A percentile compares a stretch with the other conserved stretches of the same genome.
phyloP scores from a whole-genome alignment of 2,888 invertebrate species.

The Mythimna ferrago region DNA sequence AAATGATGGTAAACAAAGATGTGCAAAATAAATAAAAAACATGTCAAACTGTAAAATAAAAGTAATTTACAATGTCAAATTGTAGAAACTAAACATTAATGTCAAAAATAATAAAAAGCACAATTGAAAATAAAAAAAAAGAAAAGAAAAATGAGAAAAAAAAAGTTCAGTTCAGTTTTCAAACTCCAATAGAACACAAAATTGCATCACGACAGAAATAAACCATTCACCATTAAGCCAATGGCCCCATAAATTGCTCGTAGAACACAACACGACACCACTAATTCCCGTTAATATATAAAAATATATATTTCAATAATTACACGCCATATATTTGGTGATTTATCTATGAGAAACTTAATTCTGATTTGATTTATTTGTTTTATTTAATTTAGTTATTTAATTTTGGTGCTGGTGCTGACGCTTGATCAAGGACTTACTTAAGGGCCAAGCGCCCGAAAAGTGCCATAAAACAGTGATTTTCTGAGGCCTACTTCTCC shows the following conservation, averaged over 20 bases:
- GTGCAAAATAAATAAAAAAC: too few relatives aligned
- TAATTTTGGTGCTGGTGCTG: slow-evolving; percentile 1
- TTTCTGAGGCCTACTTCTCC: too few relatives aligned
- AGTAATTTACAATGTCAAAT: too few relatives aligned
- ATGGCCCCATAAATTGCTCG: slow-evolving; percentile 58
- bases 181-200: slow-evolving; percentile 1
- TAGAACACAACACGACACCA: slow-evolving; percentile 57
- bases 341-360: slow-evolving; percentile 48
- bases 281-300: slow-evolving; percentile 58
- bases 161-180: too few relatives aligned
- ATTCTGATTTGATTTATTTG: slow-evolving; percentile 45
- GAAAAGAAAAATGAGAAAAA: too few relatives aligned
- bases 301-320: slow-evolving; percentile 62
- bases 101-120: too few relatives aligned
- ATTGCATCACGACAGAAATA: slow-evolving; percentile 46
- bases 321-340: slow-evolving; percentile 49
- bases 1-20: too few relatives aligned
- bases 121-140: too few relatives aligned
- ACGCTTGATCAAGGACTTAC: neutral
- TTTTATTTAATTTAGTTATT: slow-evolving; percentile 10
- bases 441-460: too few relatives aligned
- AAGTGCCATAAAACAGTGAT: too few relatives aligned
- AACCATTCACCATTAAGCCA: slow-evolving; percentile 48
- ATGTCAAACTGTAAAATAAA: too few relatives aligned
- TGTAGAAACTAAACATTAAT: too few relatives aligned